Base-by-base conservation (phyloP, 2,113 vertebrate species). In the Electrona antarctica region DNA sequence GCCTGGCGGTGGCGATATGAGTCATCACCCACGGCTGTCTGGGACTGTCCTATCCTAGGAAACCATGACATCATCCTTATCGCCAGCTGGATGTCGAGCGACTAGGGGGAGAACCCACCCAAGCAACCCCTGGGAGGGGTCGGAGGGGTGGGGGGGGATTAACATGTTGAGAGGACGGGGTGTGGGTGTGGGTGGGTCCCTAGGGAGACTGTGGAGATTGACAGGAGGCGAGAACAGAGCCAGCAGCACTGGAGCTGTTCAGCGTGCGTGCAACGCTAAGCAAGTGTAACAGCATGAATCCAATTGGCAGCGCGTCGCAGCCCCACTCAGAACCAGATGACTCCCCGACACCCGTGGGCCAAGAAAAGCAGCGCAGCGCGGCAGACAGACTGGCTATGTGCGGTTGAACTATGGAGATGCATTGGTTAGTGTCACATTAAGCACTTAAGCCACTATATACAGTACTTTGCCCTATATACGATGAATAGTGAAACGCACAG, bases 1-100 rank as follows among this genome's bases (percentile, higher is more conserved):
- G 73, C 69, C 77, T 72, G 77, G 77, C 77, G 69, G 81, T 73
- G 78, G 84, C 90, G 33, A 41, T 41, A 41, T 41, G 87, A 93
- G 48, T 89, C 83, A 89, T 82, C 68, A 57, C 15, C 82, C 51
- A 60, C 63, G 76, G 80, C 67, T 83, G 87, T 85, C 78, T 72
- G 82, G 80, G 80, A 85, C 81, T 88, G 72, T 82, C 80, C 87
- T 82, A 85, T 86, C 81, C 74, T 78, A 82, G 77, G 71, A 62
- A 41, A 4, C 74, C 46, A 85, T 93, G 84, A 92, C 87, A 84
- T 93, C 91, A 91, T 79, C 54, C 59, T 73, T 74, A 78, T 83
- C 82, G 85, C 85, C 81, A 87, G 79, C 80, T 89, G 87, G 73
- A 83, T 73, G n/a, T 72, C 76, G 60, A 69, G 60, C 82, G 79